Conservation (phyloP, 2,113 vertebrate species). For the Ceyx margarethae region DNA sequence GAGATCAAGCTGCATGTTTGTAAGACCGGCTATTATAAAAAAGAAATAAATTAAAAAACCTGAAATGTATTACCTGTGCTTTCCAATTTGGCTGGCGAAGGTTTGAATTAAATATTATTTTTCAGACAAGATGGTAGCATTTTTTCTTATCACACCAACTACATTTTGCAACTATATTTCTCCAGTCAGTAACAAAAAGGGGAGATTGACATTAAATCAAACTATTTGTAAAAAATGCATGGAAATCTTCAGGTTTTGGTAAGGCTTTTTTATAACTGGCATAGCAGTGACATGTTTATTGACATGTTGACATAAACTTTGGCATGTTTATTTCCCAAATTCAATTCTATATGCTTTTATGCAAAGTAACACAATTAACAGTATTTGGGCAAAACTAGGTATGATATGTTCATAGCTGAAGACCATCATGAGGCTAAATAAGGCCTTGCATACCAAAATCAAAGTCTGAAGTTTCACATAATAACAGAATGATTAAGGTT, state of each 20-base stretch:
- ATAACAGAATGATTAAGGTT: too few species aligned
- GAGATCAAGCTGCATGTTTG: slow-evolving; percentile 53
- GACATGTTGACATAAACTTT: neutral
- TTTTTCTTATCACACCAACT: neutral
- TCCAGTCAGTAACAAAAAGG: neutral
- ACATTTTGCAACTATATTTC: neutral
- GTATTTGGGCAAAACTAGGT: neutral
- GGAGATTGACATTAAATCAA: neutral
- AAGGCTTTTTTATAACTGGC: neutral
- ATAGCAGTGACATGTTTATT: neutral
- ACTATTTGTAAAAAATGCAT: neutral
- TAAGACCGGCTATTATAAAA: slow-evolving; percentile 44
- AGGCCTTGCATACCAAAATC: neutral
- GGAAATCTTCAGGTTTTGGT: neutral
- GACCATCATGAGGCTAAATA: neutral
- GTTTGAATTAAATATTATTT: neutral
- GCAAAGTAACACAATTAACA: neutral
- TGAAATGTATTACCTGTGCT: neutral
- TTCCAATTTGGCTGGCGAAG: neutral
- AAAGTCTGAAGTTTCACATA: neutral
- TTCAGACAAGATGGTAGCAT: neutral
- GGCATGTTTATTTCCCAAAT: neutral
- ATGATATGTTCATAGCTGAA: neutral
- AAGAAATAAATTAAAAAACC: neutral
- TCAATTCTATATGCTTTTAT: neutral